Base-by-base conservation (phyloP, 1,140 invertebrate species). In the Saxidomus purpurata region DNA sequence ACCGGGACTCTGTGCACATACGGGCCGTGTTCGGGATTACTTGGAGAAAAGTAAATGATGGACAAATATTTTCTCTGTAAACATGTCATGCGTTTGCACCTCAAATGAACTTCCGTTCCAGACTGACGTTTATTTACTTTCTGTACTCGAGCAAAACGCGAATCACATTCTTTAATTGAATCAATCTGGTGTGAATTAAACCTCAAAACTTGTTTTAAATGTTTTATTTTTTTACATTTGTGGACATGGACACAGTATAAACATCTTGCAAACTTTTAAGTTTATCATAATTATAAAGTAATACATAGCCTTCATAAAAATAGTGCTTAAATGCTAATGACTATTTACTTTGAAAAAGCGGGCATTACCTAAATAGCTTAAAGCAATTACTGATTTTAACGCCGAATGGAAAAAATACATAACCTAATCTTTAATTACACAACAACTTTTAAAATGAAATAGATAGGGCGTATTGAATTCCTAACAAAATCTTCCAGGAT, bases 31-130 rank as follows among this genome's bases (percentile, higher is more conserved):
- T 67, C 52, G 25, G 47, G 86, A 81, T 88, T 88, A 88, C 22
- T 87, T 9, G 31, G 34, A 67, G 86, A 88, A 88, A 88, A 81
- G 86, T 81, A 88, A 88, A 81, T 69, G 86, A 61, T 63, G 79
- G 80, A 63, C 84, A 87, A 90, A 90, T 90, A 90, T 90, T 90
- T 76, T 90, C 84, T 82, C n/a, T 74, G 89, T 90, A 90, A 90
- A 90, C 89, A 90, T 90, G 89, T 74, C 89, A 90, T 28, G 47
- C 36, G 63, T 43, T 40, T 38, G 49, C 28, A 87, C 89, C 69
- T 83, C 69, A 61, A 76, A 61, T 77, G 79, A 82, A 82, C 85
- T 90, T 87, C 89, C 79, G 84, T 63, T 76, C 77, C 34, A 3
- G 49, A 55, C 34, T 55, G 17, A 34, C 31, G 55, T 77, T 63